Evolutionary conservation across 53 echinoderm and acorn worm species (phyloP).

Genomic region (Luidia sarsii): DNA sequence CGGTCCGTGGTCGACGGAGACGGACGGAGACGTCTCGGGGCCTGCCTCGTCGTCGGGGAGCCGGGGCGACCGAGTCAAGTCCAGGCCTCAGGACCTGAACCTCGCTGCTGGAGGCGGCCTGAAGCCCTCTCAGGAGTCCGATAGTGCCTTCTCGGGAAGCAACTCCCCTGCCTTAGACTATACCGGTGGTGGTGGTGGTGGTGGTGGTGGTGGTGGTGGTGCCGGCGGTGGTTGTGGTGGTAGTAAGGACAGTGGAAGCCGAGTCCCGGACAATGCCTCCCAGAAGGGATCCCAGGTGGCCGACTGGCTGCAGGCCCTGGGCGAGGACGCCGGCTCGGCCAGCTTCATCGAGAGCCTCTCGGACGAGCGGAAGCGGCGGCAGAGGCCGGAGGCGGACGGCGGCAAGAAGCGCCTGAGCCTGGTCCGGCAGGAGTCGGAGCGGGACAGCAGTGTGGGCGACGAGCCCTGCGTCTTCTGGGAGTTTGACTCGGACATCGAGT

Average conservation of each 20-base stretch:
- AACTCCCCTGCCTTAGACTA: slow-evolving; percentile 57
- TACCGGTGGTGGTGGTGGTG: slow-evolving; percentile 2
- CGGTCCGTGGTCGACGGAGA: neutral
- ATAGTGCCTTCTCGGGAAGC: slow-evolving; percentile 67
- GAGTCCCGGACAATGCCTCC: neutral
- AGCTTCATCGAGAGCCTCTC: slow-evolving; percentile 34
- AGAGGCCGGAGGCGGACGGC: slow-evolving; percentile 63
- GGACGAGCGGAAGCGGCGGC: slow-evolving; percentile 35
- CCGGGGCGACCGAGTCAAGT: neutral
- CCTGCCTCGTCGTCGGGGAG: slow-evolving; percentile 9
- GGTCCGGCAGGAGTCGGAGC: slow-evolving; percentile 60
- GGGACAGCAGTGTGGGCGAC: slow-evolving; percentile 67
- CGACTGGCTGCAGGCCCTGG: slow-evolving; percentile 62
- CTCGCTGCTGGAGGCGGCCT: slow-evolving; percentile 9
- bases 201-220: slow-evolving; percentile 4
- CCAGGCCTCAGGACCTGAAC: slow-evolving; percentile 54
- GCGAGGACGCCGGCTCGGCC: slow-evolving; percentile 54
- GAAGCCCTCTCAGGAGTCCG: slow-evolving; percentile 51
- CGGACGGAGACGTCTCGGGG: neutral
- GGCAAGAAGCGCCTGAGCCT: slow-evolving; percentile 53
- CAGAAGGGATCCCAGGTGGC: slow-evolving; percentile 60
- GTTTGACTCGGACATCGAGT: slow-evolving; percentile 90
- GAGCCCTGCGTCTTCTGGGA: slow-evolving; percentile 92
- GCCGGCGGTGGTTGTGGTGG: neutral
- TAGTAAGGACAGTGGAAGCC: neutral